These are phyloP conservation scores for Helicolenus hilgendorfi DNA, from an alignment of 2,797 vertebrate genomes.

Conservation along the genomic window DNA sequence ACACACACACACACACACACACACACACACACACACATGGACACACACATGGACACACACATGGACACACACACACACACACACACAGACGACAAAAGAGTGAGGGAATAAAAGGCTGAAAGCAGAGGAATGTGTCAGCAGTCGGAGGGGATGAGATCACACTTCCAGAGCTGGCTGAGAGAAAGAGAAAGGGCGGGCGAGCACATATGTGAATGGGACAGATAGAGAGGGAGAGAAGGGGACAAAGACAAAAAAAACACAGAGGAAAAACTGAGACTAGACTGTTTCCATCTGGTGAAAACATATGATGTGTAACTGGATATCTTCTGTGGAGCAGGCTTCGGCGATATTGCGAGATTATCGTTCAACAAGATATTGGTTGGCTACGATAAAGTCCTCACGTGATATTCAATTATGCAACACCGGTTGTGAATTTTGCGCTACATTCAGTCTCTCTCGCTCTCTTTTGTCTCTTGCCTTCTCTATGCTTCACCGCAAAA, in stretches of 20 bases:
- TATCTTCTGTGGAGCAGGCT: neutral
- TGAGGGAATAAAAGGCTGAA: conserved; percentile 53
- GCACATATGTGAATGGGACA: neutral
- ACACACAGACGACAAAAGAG: conserved; percentile 17
- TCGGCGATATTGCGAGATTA: too few species aligned
- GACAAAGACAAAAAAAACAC: neutral
- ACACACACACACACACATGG: conserved; percentile 13
- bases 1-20: conserved; percentile 7
- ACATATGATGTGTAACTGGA: neutral
- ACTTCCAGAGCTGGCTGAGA: conserved; percentile 8
- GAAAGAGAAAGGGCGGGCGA: conserved; percentile 1
- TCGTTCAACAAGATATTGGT: too few species aligned
- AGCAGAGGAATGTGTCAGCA: conserved; percentile 76
- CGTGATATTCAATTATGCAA: too few species aligned
- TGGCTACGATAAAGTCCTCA: too few species aligned
- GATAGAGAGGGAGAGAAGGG: neutral
- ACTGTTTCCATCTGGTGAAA: conserved; percentile 18
- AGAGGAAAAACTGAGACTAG: conserved; percentile 6
- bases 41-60: conserved; percentile 19
- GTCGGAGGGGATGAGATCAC: conserved; percentile 69
- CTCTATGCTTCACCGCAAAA: too few species aligned
- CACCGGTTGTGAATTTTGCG: too few species aligned
- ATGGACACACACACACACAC: conserved; percentile 21
- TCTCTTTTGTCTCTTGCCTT: too few species aligned
- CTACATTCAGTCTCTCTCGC: too few species aligned